Evolutionary conservation across 2,797 vertebrate species (phyloP).

Genomic region (Distichodus sexfasciatus): DNA sequence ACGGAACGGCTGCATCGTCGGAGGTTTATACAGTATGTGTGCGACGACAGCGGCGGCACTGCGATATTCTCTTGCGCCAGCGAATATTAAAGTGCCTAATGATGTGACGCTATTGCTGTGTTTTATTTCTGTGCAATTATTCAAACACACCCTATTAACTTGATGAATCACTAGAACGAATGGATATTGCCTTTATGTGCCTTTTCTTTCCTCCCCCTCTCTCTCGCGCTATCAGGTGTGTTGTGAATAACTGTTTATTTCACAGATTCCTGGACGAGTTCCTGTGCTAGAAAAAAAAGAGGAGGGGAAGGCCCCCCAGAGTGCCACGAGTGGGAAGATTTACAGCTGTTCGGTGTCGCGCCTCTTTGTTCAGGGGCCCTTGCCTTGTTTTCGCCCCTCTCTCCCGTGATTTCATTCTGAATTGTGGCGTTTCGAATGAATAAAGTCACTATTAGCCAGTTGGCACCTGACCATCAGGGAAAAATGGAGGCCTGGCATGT

Average conservation of each 20-base stretch:
- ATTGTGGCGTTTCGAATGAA: constrained; percentile 47
- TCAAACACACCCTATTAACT: constrained; percentile 63
- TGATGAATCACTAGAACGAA: constrained; percentile 58
- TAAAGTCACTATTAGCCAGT: constrained; percentile 47
- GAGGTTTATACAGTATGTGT: constrained; percentile 35
- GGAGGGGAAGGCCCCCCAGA: constrained; percentile 35
- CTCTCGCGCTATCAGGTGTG: constrained; percentile 44
- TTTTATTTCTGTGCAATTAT: constrained; percentile 61
- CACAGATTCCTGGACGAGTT: constrained; percentile 18
- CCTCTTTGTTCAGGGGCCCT: not conserved
- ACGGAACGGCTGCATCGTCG: constrained; percentile 24
- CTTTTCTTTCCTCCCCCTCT: too few relatives aligned
- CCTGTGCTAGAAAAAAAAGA: too few relatives aligned
- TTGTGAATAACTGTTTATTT: constrained; percentile 39
- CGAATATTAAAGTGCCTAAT: constrained; percentile 58
- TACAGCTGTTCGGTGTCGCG: constrained; percentile 4
- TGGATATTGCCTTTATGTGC: constrained; percentile 49
- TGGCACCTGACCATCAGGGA: constrained; percentile 45
- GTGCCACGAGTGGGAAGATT: constrained; percentile 16
- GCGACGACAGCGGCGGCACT: constrained; percentile 50
- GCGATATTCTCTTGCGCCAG: constrained; percentile 45
- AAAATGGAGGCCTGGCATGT: constrained; percentile 17
- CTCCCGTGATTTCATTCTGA: constrained; percentile 52
- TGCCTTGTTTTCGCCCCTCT: constrained; percentile 14
- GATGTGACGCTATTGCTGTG: constrained; percentile 51